Evolutionary conservation across 2,888 invertebrate genomes (phyloP).

Genomic region (Melikaiella ostensackeni): DNA sequence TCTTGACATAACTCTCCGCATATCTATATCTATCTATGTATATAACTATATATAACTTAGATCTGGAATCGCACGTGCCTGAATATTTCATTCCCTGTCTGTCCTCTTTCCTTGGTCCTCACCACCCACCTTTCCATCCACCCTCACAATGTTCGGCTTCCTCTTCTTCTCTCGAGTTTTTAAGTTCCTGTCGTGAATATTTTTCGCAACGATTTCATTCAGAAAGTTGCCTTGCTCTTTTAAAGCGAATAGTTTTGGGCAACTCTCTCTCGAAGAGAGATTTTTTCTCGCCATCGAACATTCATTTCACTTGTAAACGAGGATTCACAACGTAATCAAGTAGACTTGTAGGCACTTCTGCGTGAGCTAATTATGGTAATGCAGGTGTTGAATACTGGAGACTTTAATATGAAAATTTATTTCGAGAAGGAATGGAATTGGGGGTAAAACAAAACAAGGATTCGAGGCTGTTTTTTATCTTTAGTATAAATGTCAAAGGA

Average conservation of each 20-base stretch:
- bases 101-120: not conserved
- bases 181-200: slow-evolving; percentile 1
- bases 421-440: not conserved
- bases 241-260: not conserved
- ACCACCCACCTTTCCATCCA: not conserved
- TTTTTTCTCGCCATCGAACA: slow-evolving; percentile 1
- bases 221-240: not conserved
- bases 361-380: not conserved
- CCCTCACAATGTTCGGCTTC: not conserved
- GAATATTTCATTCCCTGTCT: not conserved
- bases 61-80: not conserved
- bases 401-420: not conserved
- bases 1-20: no score
- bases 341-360: not conserved
- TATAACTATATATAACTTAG: not conserved
- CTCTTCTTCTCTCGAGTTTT: not conserved
- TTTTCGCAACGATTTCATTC: not conserved
- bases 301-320: slow-evolving; percentile 7
- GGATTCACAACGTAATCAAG: not conserved
- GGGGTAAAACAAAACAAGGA: not conserved
- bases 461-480: slow-evolving; percentile 11
- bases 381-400: not conserved
- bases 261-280: not conserved
- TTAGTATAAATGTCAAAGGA: slow-evolving; percentile 25
- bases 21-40: no score